Conservation (phyloP, 2,797 vertebrate genomes). For the Sebastes paucispinis region DNA sequence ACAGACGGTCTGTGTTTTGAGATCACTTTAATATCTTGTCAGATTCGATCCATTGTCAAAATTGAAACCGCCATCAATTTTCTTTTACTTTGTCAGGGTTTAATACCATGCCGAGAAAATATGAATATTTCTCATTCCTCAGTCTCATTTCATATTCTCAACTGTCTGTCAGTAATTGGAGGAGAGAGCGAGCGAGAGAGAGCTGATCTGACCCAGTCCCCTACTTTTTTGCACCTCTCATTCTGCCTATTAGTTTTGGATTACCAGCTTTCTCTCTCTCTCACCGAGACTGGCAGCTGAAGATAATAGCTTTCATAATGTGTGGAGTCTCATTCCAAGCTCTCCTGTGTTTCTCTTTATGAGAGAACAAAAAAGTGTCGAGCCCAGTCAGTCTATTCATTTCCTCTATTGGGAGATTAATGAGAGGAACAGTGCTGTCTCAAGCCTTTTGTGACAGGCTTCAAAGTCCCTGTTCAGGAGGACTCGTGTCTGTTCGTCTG, state of each 20-base stretch:
- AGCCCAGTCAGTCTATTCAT: constrained; percentile 65
- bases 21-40: constrained; percentile 76
- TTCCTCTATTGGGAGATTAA: constrained; percentile 71
- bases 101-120: constrained; percentile 71
- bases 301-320: constrained; percentile 79
- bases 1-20: constrained; percentile 71
- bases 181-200: constrained; percentile 29
- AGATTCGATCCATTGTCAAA: constrained; percentile 71
- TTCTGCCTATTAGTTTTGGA: constrained; percentile 76
- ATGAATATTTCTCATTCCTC: constrained; percentile 75
- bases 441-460: constrained; percentile 65
- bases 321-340: constrained; percentile 66
- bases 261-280: constrained; percentile 65
- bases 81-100: constrained; percentile 71
- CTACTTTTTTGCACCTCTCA: constrained; percentile 73
- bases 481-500: constrained; percentile 47
- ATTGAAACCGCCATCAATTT: constrained; percentile 68
- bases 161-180: constrained; percentile 76
- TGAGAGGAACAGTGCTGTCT: constrained; percentile 67
- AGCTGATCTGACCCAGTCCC: constrained; percentile 75
- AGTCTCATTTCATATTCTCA: constrained; percentile 71
- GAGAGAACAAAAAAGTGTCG: constrained; percentile 67
- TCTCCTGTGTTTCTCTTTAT: constrained; percentile 73
- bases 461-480: constrained; percentile 53
- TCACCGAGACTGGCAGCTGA: constrained; percentile 71